phyloP scores from a whole-genome alignment of 2,888 invertebrate genomes.

The Himalopsyche kuldschensis region DNA sequence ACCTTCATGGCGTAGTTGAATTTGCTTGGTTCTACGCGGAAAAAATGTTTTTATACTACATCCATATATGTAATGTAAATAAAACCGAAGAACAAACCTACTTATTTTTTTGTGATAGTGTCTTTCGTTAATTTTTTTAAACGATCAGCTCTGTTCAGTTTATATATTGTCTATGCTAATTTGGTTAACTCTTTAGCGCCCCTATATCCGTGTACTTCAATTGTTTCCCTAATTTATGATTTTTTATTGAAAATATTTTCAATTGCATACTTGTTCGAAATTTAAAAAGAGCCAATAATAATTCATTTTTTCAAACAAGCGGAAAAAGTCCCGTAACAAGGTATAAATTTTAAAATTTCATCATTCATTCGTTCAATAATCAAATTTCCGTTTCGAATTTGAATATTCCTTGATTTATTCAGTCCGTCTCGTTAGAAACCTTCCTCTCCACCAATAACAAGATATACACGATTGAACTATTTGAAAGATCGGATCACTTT shows the following conservation, averaged over 20 bases:
- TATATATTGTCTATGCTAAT: no score
- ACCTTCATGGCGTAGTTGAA: background rate
- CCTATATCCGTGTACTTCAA: no score
- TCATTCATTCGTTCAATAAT: background rate
- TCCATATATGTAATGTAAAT: no score
- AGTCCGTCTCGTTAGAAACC: background rate
- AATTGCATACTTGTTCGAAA: background rate
- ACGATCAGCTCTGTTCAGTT: no score
- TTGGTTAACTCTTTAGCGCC: no score
- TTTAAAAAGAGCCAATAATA: background rate
- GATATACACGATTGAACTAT: background rate
- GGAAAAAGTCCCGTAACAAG: background rate
- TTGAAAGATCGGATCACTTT: no score
- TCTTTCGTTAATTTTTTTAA: no score
- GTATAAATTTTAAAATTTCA: background rate
- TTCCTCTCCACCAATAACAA: background rate
- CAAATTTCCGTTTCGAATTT: background rate
- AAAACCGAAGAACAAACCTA: no score
- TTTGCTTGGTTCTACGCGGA: background rate
- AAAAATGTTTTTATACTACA: background rate
- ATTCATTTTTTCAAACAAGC: background rate
- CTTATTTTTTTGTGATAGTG: no score
- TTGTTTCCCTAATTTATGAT: no score
- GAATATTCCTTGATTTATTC: background rate
- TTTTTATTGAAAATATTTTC: no score